Evolutionary conservation across 2,888 invertebrate genomes (phyloP), one percentile per base, ranked within the genome.

Genomic region (Caenorhabditis virilis): DNA sequence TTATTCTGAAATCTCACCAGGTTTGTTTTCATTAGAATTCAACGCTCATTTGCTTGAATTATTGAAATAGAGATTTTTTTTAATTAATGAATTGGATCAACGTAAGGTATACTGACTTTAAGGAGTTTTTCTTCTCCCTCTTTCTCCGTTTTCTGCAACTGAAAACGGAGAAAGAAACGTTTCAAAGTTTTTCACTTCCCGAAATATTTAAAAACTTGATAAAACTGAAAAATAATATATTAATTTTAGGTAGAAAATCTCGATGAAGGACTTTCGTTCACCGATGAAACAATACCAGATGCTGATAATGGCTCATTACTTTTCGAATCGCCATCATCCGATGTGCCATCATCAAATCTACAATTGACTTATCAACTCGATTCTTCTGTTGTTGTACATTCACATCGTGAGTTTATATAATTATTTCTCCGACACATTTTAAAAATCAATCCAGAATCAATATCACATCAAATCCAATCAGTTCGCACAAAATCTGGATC

Each of bases 391-490:
- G 57, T 54, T 36, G 41, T 66, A 2, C 55, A 61, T 18, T 65
- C 64, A 15, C 58, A 69, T 62, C 61, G 71, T 71, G 6, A 33
- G 50, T 18, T 30, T 25, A 38, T 18, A n/a, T 36, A 30, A 9
- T 20, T n/a, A 25, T 16, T 25, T 23, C 30, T 43, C 23, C n/a
- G 22, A 41, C 22, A 27, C 7, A 30, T 27, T 22, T 7, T 25
- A 6, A 6, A 27, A 6, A 43, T 45, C 2, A 42, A 2, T 71
- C 18, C 50, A 76, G 78, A 78, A 35, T 38, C 69, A 15, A 71
- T 78, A n/a, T 72, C 72, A 3, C 75, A 77, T 53, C 78, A 78
- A 60, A 51, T 78, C 20, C 36, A 48, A 9, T 62, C 69, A 7
- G 59, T 69, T 16, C 46, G 41, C 9, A 65, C 60, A 20, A 64